Evolutionary conservation across 2,888 invertebrate species (phyloP), one percentile per base, ranked within the genome.

Genomic region (Drosophila testacea): DNA sequence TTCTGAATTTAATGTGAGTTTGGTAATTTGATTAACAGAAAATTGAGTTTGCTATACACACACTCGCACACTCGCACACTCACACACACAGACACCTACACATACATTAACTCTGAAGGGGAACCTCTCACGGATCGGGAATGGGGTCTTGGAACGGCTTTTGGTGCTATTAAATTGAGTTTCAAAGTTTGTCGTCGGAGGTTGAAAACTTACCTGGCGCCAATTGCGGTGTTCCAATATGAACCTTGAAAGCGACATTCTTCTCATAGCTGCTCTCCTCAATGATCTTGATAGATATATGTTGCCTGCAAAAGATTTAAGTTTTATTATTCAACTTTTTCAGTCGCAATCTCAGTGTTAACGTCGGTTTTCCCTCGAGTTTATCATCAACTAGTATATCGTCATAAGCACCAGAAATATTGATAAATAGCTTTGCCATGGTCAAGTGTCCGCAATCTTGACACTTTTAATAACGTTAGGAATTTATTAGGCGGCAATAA

Each of bases 261-360:
- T 99, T 98, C 93, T 99, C 98, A 92, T 99, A 99, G 91, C 98
- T 98, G 93, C 99, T 99, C 91, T 98, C 98, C 93, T 99, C 99
- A 79, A 97, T 95, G 75, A 99, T 97, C 86, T 95, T 95, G 76
- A 99, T 93, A 54, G 95, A 94, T 90, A 99, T 96, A 90, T 93
- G 94, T 94, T 98, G 96, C 92, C 99, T 99, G 95, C 28, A 96
- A 96, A 44, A 16, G 36, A 73, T 65, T 52, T 54, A 48, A 44
- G 39, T 7, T 47, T 30, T 55, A 38, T 42, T 62, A 66, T 66
- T 47, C 62, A 67, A 41, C 62, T 51, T 44, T 55, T 65, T 36
- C 38, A 65, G 38, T 38, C 11, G 28, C 41, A 77, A 66, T 52
- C 30, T 44, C n/a, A 9, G 42, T 41, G 69, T 60, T 46, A 28